Evolutionary conservation across 2,888 invertebrate genomes (phyloP), one percentile per base, ranked within the genome.

Genomic region (Gasteruption jaculator): DNA sequence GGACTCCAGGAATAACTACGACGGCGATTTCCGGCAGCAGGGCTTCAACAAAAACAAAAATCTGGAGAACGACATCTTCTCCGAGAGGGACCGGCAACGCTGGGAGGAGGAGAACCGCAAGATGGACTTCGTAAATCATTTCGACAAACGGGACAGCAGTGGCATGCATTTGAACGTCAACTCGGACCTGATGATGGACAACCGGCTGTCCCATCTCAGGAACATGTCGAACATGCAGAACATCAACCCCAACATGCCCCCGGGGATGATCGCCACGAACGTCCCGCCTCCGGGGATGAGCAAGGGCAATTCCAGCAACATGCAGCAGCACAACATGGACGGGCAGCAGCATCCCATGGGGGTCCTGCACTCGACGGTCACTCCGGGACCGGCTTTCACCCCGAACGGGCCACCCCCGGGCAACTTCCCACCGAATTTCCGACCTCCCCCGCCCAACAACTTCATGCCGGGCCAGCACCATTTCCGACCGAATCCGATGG

Each of bases 351-450:
- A 58, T 8, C 52, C 60, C 1, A 53, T 61, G 43, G 45, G 47
- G 51, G 41, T 24, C 4, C 53, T 60, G 1, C 65, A 67, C 31
- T 60, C 68, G 58, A 59, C 64, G 58, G 59, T 63, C 35, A 61
- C 65, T 48, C 57, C 58, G 1, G 57, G 49, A 26, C 65, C 66
- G 1, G 59, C 57, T n/a, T 68, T 66, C 25, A 62, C 63, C 7
- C 64, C 65, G 0, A 63, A 61, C 19, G 64, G 68, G 2, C 66
- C 65, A 6, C 58, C 58, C n/a, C 58, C 60, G 24, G 55, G 56
- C 1, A 54, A 52, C 6, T 63, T 60, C 8, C 53, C 54, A 3
- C 58, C 59, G 1, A 61, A 60, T 29, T 67, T 63, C 7, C 50
- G 61, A 20, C 61, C 63, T 0, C 56, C 60, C 3, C 63, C 65